phyloP scores from a whole-genome alignment of 64 coral and sea anemone species.

The Orbicella faveolata region DNA sequence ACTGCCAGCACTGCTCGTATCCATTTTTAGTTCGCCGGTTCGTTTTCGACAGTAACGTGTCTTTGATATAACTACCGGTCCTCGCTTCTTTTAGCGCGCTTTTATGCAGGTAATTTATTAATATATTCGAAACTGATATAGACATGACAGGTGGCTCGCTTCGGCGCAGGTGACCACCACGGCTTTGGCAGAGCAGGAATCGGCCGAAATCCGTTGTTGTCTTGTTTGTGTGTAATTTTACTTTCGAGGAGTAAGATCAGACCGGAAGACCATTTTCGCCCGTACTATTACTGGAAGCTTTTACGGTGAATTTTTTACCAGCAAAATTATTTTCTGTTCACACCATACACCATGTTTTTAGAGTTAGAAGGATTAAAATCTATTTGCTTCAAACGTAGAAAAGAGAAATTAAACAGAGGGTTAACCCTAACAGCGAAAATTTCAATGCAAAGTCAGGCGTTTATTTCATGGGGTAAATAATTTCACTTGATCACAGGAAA shows the following conservation, averaged over 20 bases:
- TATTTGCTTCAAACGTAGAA: too few relatives aligned
- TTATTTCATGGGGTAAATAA: not conserved
- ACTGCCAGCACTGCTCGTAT: constrained; percentile 3
- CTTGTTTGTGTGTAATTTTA: not conserved
- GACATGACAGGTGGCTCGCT: constrained; percentile 13
- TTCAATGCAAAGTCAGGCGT: not conserved
- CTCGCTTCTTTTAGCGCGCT: not conserved
- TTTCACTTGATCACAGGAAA: not conserved
- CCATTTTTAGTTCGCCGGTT: not conserved
- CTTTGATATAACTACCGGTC: not conserved
- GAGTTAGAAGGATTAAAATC: too few relatives aligned
- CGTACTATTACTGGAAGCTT: not conserved
- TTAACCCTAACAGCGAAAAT: not conserved
- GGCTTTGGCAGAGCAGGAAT: not conserved
- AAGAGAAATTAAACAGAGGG: too few relatives aligned
- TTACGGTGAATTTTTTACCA: too few relatives aligned
- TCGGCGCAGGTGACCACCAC: constrained; percentile 10
- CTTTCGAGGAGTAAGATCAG: not conserved
- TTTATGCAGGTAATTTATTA: constrained; percentile 28
- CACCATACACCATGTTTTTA: too few relatives aligned
- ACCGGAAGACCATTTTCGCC: not conserved
- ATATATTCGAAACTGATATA: constrained; percentile 23
- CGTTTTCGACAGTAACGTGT: not conserved
- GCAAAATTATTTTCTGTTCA: too few relatives aligned
- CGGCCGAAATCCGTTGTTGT: not conserved